Evolutionary conservation across 2,113 vertebrate species (phyloP), one percentile per base, ranked within the genome.

Genomic region (Chloropsis cyanopogon): DNA sequence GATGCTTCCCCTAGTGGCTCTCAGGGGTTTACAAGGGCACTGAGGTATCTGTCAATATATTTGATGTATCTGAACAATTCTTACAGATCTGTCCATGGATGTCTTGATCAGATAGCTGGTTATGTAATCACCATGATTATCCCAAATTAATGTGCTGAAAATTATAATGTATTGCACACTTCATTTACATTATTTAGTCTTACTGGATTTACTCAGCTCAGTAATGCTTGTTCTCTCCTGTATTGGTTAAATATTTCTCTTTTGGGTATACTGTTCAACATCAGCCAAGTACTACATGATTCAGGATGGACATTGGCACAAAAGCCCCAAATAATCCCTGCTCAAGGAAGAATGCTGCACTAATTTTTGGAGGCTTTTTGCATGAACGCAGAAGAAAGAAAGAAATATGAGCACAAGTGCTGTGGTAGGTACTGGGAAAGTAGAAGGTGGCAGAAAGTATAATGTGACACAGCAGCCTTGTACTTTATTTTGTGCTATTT

Each of bases 131-230:
- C 37, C 46, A 54, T 31, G 50, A 90, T 94, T 95, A 96, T 65
- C 33, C 41, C 44, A 82, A 94, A 95, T 76, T 65, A 92, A 86
- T 78, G 29, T 53, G 22, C n/a, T 82, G 41, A 56, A 93, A 94
- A 89, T 90, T 6, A 41, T 28, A 71, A 94, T 64, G 25, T 64
- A 82, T 65, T 87, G 57, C 66, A 82, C 29, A 60, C 35, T 93
- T 78, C 53, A 84, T 95, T 94, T 94, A 61, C 49, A 46, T 94
- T 90, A 72, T 88, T 92, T 87, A 61, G 79, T 76, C 42, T 85
- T 93, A 85, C 49, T 79, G 82, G 82, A 82, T 91, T 89, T 93
- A 71, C 39, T 79, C 73, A 28, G 50, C 63, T 77, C 41, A 57
- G 66, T 35, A 82, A 89, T 57, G 46, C 35, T 25, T 87, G 9